These are phyloP conservation scores for Adrianichthys oophorus DNA, from an alignment of 2,797 vertebrate species.

Conservation along the genomic window DNA sequence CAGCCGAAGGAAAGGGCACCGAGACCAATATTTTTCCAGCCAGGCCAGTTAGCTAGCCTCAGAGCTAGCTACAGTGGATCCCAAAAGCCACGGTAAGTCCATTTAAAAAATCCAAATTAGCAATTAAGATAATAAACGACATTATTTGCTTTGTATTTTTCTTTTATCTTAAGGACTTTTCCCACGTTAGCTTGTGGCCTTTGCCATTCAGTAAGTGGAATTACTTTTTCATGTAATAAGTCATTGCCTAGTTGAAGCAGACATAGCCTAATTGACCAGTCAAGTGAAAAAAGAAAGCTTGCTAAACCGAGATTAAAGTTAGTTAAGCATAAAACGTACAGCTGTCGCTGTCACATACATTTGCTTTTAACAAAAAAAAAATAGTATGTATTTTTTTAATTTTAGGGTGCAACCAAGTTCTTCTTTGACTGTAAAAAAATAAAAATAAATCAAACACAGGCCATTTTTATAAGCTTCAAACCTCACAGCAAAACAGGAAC, in stretches of 20 bases:
- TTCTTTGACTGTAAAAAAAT: constrained; percentile 21
- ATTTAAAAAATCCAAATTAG: constrained; percentile 59
- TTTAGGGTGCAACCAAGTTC: constrained; percentile 5
- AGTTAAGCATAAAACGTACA: background rate
- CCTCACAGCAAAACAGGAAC: background rate
- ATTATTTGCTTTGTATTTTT: too few species aligned
- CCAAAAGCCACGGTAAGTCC: constrained; percentile 81
- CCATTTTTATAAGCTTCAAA: too few species aligned
- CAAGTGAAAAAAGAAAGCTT: constrained; percentile 45
- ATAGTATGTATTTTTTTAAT: too few species aligned
- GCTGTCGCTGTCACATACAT: background rate
- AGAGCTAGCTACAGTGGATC: constrained; percentile 80
- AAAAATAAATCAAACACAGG: too few species aligned
- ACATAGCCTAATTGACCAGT: constrained; percentile 56
- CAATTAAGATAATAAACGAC: constrained; percentile 1
- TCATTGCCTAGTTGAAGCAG: constrained; percentile 32
- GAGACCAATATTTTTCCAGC: constrained; percentile 65
- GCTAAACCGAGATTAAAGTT: constrained; percentile 22
- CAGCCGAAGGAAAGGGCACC: constrained; percentile 59
- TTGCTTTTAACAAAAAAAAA: too few species aligned
- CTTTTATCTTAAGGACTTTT: too few species aligned
- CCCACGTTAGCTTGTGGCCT: too few species aligned
- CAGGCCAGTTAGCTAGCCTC: constrained; percentile 79
- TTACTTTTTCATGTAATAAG: constrained; percentile 23
- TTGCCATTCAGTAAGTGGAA: too few species aligned